A percentile compares a stretch with the other conserved stretches of the same genome.
Conservation (phyloP, 1,140 invertebrate genomes). For the Triops longicaudatus region DNA sequence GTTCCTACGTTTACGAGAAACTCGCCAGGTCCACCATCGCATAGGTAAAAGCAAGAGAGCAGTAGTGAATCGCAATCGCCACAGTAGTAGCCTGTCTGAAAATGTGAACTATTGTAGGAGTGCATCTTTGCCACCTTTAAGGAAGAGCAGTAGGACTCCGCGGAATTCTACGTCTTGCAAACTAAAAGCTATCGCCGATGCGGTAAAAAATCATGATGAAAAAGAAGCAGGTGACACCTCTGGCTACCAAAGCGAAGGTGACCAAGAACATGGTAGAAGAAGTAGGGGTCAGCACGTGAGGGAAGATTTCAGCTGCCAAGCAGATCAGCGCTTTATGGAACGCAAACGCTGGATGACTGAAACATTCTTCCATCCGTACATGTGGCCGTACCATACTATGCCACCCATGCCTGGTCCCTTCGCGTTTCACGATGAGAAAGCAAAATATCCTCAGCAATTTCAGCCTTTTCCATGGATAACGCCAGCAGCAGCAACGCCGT, state of each 20-base stretch:
- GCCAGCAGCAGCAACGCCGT: neutral
- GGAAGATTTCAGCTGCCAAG: neutral
- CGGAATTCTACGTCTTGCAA: neutral
- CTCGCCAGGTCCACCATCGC: neutral
- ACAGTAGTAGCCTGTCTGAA: neutral
- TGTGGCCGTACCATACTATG: neutral
- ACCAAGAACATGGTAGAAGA: neutral
- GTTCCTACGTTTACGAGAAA: neutral
- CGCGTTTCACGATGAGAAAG: neutral
- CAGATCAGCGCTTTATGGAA: neutral
- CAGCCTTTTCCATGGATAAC: neutral
- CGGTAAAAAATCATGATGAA: neutral
- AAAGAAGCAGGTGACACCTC: constrained; percentile 22
- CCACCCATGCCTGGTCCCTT: neutral
- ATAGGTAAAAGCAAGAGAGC: neutral
- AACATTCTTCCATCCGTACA: neutral
- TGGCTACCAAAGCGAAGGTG: constrained; percentile 22
- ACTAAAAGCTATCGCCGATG: neutral
- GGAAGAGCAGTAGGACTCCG: neutral
- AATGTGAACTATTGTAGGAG: neutral
- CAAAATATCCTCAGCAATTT: neutral
- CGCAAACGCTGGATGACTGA: neutral
- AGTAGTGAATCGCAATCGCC: neutral
- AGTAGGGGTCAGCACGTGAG: neutral
- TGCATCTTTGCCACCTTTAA: neutral